Evolutionary conservation across 92 coral and sea anemone genomes (phyloP), one percentile per base, ranked within the genome.

Genomic region (Paramuricea clavata): DNA sequence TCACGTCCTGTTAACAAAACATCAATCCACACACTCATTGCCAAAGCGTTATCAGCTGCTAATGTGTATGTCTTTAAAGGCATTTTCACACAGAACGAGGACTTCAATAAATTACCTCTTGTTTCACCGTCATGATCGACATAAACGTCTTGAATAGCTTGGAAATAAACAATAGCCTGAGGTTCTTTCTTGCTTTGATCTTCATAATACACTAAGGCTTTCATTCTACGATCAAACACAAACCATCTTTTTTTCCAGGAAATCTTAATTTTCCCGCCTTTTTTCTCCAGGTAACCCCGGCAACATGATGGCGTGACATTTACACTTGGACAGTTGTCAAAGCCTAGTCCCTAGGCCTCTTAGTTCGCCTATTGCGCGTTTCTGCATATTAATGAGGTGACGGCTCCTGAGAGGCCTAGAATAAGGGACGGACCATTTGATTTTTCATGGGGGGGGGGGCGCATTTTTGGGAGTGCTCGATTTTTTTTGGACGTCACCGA

Each of bases 211-310:
- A 95, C 90, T 33, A 97, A 90, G 19, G 99, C 99, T 62, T 94
- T 94, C 82, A 92, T 92, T 52, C 93, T 95, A 39, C 99, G 87
- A 77, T 97, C 99, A 81, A 97, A 88, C 15, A 97, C 98, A 31
- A 97, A 97, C 99, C 99, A 97, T 26, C 99, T 94, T 54, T 97
- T 97, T 74, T 97, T 97, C 99, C 99, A 97, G 15, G 98, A 89
- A 64, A 93, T 89, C 42, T 93, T 92, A 43, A 97, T 88, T 71
- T 93, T 97, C 44, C 99, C 99, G 76, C 99, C 93, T 95, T 93
- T 93, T 87, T 97, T 97, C 68, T 98, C 86, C 82, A 97, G 90
- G 86, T 97, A 97, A 32, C 99, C 99, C 65, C 95, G 95, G 80
- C 99, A 97, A 17, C 95, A 76, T 42, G 89, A 90, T 74, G 92